A percentile compares a stretch with the other conserved stretches of the same genome.
Evolutionary conservation across 2,888 invertebrate species (phyloP).

Genomic region (Mylabris sibirica): DNA sequence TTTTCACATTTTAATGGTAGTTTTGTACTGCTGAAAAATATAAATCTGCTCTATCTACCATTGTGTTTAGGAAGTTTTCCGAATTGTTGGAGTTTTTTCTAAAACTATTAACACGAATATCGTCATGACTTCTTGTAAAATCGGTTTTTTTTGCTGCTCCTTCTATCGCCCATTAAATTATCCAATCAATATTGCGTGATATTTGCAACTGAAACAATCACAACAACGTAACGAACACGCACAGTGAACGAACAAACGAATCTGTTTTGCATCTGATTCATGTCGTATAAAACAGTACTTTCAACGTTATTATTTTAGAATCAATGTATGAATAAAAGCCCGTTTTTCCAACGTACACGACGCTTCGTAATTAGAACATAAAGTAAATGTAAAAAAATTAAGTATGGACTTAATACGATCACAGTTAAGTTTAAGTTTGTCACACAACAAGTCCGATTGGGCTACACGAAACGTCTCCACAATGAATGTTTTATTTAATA

Average conservation of each 20-base stretch:
- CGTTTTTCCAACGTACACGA: neutral
- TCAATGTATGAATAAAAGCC: neutral
- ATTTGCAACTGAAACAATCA: neutral
- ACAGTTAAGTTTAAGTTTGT: too few relatives aligned
- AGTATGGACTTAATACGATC: neutral
- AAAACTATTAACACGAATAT: too few relatives aligned
- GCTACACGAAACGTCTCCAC: too few relatives aligned
- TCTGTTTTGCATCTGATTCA: constrained; percentile 1
- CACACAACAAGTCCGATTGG: too few relatives aligned
- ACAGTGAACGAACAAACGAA: neutral
- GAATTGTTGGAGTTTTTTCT: neutral
- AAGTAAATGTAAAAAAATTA: neutral
- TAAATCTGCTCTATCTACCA: neutral
- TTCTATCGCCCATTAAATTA: neutral
- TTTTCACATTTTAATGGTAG: neutral
- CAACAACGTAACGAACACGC: neutral
- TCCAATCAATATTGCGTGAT: constrained; percentile 1
- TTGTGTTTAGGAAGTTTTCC: neutral
- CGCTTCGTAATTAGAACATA: neutral
- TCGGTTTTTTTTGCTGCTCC: neutral
- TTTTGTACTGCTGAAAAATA: neutral
- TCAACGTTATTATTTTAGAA: neutral
- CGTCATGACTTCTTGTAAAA: too few relatives aligned
- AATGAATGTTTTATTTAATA: too few relatives aligned
- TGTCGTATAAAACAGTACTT: too few relatives aligned